These are phyloP conservation scores for Mareca strepera DNA, from an alignment of 2,797 vertebrate species.

Conservation along the genomic window DNA sequence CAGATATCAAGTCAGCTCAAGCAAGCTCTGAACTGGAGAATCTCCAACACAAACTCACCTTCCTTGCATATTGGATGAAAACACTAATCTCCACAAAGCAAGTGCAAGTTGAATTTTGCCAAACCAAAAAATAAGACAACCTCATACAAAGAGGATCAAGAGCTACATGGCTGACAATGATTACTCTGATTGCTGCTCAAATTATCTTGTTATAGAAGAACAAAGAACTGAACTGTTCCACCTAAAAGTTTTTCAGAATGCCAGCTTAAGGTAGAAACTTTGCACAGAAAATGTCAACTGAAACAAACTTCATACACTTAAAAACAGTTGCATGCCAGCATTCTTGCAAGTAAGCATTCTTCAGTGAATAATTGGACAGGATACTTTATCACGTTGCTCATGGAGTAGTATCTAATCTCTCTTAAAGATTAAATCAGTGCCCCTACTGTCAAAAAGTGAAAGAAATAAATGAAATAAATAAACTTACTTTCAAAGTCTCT, in stretches of 20 bases:
- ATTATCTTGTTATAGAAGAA: neutral
- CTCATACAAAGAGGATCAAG: neutral
- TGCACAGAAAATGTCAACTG: neutral
- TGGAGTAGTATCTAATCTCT: neutral
- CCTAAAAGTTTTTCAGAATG: neutral
- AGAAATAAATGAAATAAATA: neutral
- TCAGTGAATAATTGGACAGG: neutral
- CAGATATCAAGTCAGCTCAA: neutral
- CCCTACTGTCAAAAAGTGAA: neutral
- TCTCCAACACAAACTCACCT: neutral
- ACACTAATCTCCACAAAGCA: neutral
- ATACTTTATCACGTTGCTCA: neutral
- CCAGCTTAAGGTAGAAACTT: neutral
- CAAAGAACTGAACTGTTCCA: neutral
- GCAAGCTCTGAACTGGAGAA: neutral
- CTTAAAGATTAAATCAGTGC: neutral
- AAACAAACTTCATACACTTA: neutral
- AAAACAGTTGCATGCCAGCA: neutral
- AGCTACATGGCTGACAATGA: neutral
- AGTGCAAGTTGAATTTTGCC: neutral
- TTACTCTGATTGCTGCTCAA: neutral
- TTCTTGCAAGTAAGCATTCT: neutral
- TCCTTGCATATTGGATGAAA: neutral
- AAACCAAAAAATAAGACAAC: neutral
- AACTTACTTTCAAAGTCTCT: conserved; percentile 82